Conservation (phyloP, 1,140 invertebrate genomes). For the Marisa cornuarietis region DNA sequence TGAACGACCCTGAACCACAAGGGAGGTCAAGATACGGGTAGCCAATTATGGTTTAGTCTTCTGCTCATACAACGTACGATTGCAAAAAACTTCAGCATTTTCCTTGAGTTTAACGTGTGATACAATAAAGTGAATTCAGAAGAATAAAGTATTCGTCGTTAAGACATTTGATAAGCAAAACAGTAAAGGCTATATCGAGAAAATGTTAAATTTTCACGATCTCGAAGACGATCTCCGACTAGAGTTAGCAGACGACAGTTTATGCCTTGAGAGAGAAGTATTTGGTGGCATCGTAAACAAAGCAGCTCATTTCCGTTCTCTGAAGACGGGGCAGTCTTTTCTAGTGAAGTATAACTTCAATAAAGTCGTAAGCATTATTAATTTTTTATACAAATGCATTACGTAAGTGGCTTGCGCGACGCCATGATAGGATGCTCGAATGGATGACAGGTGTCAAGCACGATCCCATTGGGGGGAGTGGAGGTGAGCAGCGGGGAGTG, state of each 20-base stretch:
- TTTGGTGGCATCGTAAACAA: constrained; percentile 23
- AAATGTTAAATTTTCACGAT: constrained; percentile 16
- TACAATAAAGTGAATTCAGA: background rate
- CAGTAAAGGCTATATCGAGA: background rate
- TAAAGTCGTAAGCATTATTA: background rate
- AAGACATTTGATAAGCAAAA: background rate
- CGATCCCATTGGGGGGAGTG: too few species aligned
- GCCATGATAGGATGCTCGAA: too few species aligned
- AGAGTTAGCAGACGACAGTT: constrained; percentile 11
- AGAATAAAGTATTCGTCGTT: background rate
- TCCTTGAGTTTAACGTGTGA: background rate
- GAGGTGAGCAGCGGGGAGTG: too few species aligned
- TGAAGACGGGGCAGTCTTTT: background rate
- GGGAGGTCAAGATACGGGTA: background rate
- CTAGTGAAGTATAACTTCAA: constrained; percentile 19
- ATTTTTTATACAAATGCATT: background rate
- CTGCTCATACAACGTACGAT: background rate
- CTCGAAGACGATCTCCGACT: constrained; percentile 10
- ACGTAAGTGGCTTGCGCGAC: background rate
- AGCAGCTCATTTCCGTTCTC: constrained; percentile 19
- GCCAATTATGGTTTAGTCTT: background rate
- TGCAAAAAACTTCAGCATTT: background rate
- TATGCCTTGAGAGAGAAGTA: constrained; percentile 8
- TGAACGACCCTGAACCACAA: too few species aligned
- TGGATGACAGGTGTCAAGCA: too few species aligned